These are phyloP conservation scores for Entomobrya multifasciata DNA, from an alignment of 2,888 invertebrate species.

Conservation along the genomic window DNA sequence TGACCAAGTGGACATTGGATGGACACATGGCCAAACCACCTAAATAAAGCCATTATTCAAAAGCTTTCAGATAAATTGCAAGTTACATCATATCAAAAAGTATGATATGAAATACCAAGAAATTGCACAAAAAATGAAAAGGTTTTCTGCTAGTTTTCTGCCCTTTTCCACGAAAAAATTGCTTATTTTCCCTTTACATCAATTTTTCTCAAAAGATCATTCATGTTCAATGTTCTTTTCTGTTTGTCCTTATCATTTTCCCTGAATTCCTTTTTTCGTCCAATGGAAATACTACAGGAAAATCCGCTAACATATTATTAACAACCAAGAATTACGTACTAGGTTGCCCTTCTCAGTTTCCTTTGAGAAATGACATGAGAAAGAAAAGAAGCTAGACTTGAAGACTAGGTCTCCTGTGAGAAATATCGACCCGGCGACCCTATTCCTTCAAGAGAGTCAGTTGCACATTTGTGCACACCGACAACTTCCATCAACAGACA, in stretches of 20 bases:
- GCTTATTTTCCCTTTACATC: constrained; percentile 4
- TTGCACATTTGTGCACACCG: background rate
- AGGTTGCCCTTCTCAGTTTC: background rate
- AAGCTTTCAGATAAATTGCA: background rate
- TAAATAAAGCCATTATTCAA: background rate
- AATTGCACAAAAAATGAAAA: background rate
- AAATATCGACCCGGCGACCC: constrained; percentile 37
- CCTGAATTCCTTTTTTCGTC: background rate
- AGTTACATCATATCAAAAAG: background rate
- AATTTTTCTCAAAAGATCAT: background rate
- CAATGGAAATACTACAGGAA: background rate
- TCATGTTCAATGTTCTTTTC: background rate
- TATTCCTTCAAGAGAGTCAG: constrained; percentile 13
- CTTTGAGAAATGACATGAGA: background rate
- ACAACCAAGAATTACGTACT: background rate
- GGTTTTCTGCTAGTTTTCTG: background rate
- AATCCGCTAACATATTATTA: background rate
- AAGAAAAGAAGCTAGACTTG: background rate
- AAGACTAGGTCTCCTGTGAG: background rate
- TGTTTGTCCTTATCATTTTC: constrained; percentile 24
- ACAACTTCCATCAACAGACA: constrained; percentile 1
- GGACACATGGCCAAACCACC: background rate
- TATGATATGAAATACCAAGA: background rate
- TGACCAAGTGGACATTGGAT: background rate
- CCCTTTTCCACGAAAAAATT: constrained; percentile 20